These are phyloP conservation scores for Callyntrura sp. DNA, from an alignment of 2,888 invertebrate species.

Conservation along the genomic window DNA sequence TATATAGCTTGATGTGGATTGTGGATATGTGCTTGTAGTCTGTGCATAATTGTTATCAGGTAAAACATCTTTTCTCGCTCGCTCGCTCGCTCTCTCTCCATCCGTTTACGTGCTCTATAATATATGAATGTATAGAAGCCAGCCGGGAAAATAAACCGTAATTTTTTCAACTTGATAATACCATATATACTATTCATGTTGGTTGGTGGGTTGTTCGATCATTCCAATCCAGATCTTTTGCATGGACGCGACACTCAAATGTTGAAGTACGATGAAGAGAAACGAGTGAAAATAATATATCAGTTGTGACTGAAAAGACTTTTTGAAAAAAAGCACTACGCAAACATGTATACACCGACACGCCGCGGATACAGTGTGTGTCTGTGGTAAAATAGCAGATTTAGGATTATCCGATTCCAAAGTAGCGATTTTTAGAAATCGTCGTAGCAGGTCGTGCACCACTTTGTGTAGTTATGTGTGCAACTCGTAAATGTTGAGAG, in stretches of 20 bases:
- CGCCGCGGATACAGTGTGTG: background rate
- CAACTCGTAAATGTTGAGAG: background rate
- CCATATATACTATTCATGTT: slow-evolving; percentile 62
- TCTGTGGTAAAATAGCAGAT: slow-evolving; percentile 16
- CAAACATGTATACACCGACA: slow-evolving; percentile 1
- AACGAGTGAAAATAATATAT: slow-evolving; percentile 31
- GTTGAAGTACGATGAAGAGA: background rate
- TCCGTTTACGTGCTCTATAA: background rate
- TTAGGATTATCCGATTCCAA: slow-evolving; percentile 29
- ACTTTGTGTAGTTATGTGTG: background rate
- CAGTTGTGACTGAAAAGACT: slow-evolving; percentile 39
- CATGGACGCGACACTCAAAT: slow-evolving; percentile 57
- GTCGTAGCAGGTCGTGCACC: slow-evolving; percentile 9
- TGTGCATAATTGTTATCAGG: slow-evolving; percentile 40
- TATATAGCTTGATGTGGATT: too few species aligned
- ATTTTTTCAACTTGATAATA: slow-evolving; percentile 22
- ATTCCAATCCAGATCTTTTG: slow-evolving; percentile 71
- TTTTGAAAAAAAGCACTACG: slow-evolving; percentile 23
- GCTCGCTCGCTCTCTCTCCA: slow-evolving; percentile 9
- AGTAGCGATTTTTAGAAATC: slow-evolving; percentile 26
- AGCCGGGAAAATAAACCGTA: slow-evolving; percentile 74
- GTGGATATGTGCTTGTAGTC: background rate
- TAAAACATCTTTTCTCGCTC: slow-evolving; percentile 42
- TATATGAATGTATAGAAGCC: slow-evolving; percentile 52
- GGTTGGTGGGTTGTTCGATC: slow-evolving; percentile 60